These are phyloP conservation scores for Tiliacea aurago DNA, from an alignment of 2,888 invertebrate genomes.

Conservation along the genomic window DNA sequence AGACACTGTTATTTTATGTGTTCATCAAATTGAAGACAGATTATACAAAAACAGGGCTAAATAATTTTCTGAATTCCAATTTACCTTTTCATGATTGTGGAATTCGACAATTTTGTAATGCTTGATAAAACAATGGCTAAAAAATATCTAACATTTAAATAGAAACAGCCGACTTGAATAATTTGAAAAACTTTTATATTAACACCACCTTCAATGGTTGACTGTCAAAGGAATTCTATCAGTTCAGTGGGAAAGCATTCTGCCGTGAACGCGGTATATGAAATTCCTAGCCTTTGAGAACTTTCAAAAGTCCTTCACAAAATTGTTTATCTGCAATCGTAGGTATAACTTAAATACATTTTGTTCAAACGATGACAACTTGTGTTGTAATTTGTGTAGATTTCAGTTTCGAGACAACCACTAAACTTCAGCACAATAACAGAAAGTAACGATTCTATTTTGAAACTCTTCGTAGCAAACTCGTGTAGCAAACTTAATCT, in stretches of 20 bases:
- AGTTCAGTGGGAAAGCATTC: conserved; percentile 56
- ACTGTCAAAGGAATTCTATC: conserved; percentile 58
- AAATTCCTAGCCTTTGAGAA: conserved; percentile 63
- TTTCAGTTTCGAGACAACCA: conserved; percentile 5
- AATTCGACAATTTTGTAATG: conserved; percentile 4
- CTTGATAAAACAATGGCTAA: conserved; percentile 6
- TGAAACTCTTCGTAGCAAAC: conserved; percentile 13
- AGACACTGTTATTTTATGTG: conserved; percentile 9
- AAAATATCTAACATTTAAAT: conserved; percentile 11
- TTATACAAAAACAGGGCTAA: neutral
- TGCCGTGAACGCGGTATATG: conserved; percentile 57
- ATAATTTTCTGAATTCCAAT: neutral
- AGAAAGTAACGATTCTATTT: conserved; percentile 16
- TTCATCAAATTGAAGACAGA: conserved; percentile 17
- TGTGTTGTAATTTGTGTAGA: conserved; percentile 2
- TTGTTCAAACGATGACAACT: neutral
- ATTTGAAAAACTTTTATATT: conserved; percentile 41
- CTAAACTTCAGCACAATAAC: conserved; percentile 3
- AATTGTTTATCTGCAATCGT: conserved; percentile 40
- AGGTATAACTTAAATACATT: conserved; percentile 9
- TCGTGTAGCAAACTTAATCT: conserved; percentile 23
- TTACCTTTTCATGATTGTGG: conserved; percentile 4
- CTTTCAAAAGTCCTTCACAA: conserved; percentile 39
- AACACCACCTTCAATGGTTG: conserved; percentile 40
- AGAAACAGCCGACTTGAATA: conserved; percentile 12